Conservation (phyloP, 2,113 vertebrate genomes). For the Melanotaenia duboulayi region DNA sequence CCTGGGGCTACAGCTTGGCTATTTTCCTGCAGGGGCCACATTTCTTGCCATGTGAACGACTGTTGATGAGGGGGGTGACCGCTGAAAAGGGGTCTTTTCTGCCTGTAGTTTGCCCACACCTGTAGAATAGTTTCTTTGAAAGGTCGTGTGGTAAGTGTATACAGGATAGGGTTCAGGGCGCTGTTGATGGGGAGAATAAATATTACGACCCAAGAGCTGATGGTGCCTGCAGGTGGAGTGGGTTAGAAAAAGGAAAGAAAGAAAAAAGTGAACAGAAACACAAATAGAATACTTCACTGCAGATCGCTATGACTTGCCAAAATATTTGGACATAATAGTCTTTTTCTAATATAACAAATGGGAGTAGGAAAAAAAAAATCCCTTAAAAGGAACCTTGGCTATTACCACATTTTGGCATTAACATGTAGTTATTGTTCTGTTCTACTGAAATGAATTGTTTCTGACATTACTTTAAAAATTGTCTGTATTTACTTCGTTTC, state of each 20-base stretch:
- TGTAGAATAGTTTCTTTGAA: slow-evolving; percentile 97
- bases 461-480: no score
- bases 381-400: no score
- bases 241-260: neutral
- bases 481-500: no score
- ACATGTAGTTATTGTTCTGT: no score
- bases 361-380: no score
- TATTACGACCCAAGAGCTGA: slow-evolving; percentile 97
- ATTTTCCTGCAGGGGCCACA: slow-evolving; percentile 89
- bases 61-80: slow-evolving; percentile 82
- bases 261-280: neutral
- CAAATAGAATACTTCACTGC: neutral
- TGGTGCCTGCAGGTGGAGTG: slow-evolving; percentile 83
- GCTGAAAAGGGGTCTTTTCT: slow-evolving; percentile 82
- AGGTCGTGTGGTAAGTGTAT: slow-evolving; percentile 95
- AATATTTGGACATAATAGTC: neutral
- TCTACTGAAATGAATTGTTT: no score
- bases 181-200: slow-evolving; percentile 98
- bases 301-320: neutral
- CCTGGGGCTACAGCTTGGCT: slow-evolving; percentile 68
- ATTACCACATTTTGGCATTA: no score
- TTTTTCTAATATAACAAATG: neutral
- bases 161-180: slow-evolving; percentile 96
- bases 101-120: slow-evolving; percentile 92
- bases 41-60: slow-evolving; percentile 91